Conservation (phyloP, 2,113 vertebrate genomes). For the Synchiropus splendidus region DNA sequence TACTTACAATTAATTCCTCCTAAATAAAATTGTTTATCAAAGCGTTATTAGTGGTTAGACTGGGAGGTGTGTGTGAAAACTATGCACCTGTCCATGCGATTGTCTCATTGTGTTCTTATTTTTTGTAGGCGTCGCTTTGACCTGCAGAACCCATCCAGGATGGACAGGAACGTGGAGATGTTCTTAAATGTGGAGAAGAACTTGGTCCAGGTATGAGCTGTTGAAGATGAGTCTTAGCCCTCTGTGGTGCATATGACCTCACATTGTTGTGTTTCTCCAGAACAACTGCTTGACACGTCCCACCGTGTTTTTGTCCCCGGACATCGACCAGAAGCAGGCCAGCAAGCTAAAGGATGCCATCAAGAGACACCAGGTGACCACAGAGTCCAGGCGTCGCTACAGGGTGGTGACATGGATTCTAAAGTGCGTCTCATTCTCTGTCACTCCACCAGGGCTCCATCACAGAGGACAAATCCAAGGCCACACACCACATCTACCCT, state of each 20-base stretch:
- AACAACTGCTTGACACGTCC: conserved; percentile 93
- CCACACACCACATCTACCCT: conserved; percentile 87
- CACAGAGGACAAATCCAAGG: conserved; percentile 92
- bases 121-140: conserved; percentile 87
- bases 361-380: conserved; percentile 97
- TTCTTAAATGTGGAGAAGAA: conserved; percentile 97
- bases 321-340: conserved; percentile 86
- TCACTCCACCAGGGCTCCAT: conserved; percentile 74
- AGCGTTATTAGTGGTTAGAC: no score
- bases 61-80: no score
- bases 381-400: neutral
- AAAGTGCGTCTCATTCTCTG: neutral
- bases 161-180: conserved; percentile 99
- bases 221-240: neutral
- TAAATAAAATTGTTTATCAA: no score
- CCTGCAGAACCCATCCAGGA: conserved; percentile 92
- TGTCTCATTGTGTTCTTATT: no score
- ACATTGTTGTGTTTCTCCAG: conserved; percentile 48
- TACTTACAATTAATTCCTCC: no score
- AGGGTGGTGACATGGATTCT: neutral
- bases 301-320: conserved; percentile 85
- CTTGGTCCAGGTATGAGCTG: conserved; percentile 80
- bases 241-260: neutral
- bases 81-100: no score
- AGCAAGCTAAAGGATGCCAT: conserved; percentile 94